Base-by-base conservation (phyloP, 2,797 vertebrate genomes). In the Acanthornis magna region DNA sequence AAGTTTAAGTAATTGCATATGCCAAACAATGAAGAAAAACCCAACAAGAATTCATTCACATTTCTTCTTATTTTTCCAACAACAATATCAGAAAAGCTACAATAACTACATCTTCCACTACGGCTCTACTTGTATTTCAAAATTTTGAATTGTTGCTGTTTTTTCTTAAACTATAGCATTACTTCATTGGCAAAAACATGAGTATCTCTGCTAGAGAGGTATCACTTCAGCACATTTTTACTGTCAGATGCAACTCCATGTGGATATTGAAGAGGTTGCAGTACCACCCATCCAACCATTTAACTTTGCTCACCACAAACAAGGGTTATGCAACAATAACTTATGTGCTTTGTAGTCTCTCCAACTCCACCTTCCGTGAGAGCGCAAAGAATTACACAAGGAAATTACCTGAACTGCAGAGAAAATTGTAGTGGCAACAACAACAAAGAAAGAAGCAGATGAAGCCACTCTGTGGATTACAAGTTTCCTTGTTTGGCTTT, bases 31-130 rank as follows among this genome's bases (percentile, higher is more conserved):
- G 26, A 32, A 15, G 48, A 48, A 22, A 34, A 48, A 34, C 20
- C 21, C 20, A 9, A 21, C 2, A 9, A 43, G 32, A 76, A 8
- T 1, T 22, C 1, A 50, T 18, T 22, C 6, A 0, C 21, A 17
- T 25, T 36, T 62, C 21, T 48, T 22, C 65, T 15, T 27, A 7
- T 48, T 47, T 62, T 19, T 48, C 29, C 48, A 32, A 17, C 0
- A 4, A 40, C 47, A 67, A 5, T 1, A 82, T 4, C 29, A 85
- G 11, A 67, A 87, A 42, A 57, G 45, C 36, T 27, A 29, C 32
- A 32, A 23, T 29, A 63, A 27, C 16, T 10, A 3, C 34, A 47
- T 61, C 65, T 50, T 34, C 36, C 11, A 47, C 11, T 45, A 30
- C 0, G 61, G 40, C 13, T 36, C 13, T 23, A 22, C 1, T 19